Conservation (phyloP, 2,888 invertebrate genomes). For the Lissocephala sabroskyi region DNA sequence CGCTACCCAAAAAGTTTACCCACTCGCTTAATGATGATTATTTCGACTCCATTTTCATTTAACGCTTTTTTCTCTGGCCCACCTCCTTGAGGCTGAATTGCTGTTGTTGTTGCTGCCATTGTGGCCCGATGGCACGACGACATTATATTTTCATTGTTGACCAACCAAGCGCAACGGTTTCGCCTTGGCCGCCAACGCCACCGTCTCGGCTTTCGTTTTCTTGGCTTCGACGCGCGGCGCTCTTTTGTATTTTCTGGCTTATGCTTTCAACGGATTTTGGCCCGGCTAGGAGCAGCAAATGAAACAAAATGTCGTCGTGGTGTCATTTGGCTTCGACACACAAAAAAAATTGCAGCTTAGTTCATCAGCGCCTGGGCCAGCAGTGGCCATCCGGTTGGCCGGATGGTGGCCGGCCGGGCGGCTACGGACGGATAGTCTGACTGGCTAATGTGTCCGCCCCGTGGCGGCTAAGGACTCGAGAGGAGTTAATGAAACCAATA, state of each 20-base stretch:
- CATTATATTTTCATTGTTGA: conserved; percentile 61
- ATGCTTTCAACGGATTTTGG: conserved; percentile 59
- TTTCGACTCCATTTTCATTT: conserved; percentile 55
- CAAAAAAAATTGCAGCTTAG: conserved; percentile 33
- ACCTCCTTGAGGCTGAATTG: background rate
- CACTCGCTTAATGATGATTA: conserved; percentile 54
- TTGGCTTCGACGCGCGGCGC: background rate
- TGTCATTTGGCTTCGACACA: conserved; percentile 51
- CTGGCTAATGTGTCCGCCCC: conserved; percentile 45
- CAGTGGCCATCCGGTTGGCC: too few relatives aligned
- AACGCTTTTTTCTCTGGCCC: conserved; percentile 30
- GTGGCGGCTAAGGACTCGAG: conserved; percentile 44
- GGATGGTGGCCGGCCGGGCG: conserved; percentile 11
- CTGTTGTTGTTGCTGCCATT: conserved; percentile 1
- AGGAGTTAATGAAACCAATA: conserved; percentile 68
- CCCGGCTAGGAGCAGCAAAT: conserved; percentile 38
- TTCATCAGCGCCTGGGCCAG: conserved; percentile 2
- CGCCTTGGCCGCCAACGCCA: background rate
- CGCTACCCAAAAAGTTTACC: conserved; percentile 31
- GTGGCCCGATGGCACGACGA: conserved; percentile 13
- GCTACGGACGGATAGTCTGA: conserved; percentile 6
- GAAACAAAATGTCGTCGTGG: conserved; percentile 44
- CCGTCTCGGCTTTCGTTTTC: conserved; percentile 3
- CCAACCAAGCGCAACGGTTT: conserved; percentile 55
- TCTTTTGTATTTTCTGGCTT: conserved; percentile 39